phyloP scores from a whole-genome alignment of 2,888 invertebrate genomes.

The Rhagonycha fulva region DNA sequence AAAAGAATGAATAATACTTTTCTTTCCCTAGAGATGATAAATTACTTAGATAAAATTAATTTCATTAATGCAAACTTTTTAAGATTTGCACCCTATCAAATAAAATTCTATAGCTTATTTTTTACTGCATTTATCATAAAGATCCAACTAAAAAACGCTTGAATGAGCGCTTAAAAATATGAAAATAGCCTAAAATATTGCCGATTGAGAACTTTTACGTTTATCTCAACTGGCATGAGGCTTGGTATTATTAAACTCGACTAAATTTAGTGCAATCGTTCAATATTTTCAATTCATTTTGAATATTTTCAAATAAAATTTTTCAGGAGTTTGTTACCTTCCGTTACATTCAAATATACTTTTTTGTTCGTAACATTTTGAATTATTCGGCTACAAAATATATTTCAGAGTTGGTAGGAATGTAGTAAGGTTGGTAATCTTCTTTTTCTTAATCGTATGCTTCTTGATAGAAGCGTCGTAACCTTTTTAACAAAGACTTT shows the following conservation, averaged over 20 bases:
- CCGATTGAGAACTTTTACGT: conserved; percentile 24
- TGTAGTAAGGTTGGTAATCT: no score
- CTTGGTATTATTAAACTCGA: background rate
- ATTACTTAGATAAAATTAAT: conserved; percentile 12
- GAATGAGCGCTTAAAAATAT: conserved; percentile 21
- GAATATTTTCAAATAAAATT: background rate
- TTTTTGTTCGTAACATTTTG: background rate
- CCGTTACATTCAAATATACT: background rate
- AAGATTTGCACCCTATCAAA: conserved; percentile 11
- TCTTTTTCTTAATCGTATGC: no score
- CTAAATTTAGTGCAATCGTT: background rate
- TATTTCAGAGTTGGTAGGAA: no score
- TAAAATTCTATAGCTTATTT: conserved; percentile 15
- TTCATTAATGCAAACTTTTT: conserved; percentile 12
- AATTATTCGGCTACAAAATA: background rate
- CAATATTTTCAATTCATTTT: background rate
- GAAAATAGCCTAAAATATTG: conserved; percentile 30
- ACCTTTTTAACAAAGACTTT: no score
- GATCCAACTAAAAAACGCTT: conserved; percentile 17
- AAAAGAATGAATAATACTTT: background rate
- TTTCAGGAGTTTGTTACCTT: background rate
- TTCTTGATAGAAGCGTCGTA: no score
- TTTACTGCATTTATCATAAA: conserved; percentile 26
- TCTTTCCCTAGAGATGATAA: background rate
- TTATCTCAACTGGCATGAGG: conserved; percentile 16